Evolutionary conservation across 2,113 vertebrate genomes (phyloP).

Genomic region (Aramus guarauna): DNA sequence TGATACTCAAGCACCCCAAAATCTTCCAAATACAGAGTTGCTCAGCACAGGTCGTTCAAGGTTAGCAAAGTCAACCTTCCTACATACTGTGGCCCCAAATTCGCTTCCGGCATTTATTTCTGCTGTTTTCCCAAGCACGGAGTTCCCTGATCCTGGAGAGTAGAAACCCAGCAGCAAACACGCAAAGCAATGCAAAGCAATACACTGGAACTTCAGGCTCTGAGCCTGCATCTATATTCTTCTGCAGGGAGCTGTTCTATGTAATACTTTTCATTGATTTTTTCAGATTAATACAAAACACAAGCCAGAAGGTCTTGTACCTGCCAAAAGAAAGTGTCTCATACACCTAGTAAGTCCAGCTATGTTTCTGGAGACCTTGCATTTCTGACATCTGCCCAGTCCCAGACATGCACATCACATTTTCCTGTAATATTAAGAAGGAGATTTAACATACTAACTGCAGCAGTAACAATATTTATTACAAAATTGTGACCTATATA

Average conservation of each 20-base stretch:
- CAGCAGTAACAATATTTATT: background rate
- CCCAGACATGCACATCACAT: background rate
- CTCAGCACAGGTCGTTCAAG: background rate
- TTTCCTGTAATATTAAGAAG: background rate
- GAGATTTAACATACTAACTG: background rate
- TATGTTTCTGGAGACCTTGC: background rate
- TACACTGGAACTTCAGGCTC: background rate
- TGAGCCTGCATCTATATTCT: background rate
- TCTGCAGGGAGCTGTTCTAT: background rate
- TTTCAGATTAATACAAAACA: background rate
- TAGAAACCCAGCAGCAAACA: background rate
- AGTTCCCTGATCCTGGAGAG: background rate
- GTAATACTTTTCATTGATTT: background rate
- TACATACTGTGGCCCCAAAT: rapidly evolving
- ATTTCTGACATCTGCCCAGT: background rate
- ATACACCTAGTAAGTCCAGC: background rate
- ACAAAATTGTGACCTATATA: background rate
- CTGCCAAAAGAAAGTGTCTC: background rate
- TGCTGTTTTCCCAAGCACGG: background rate
- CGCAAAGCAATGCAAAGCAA: background rate
- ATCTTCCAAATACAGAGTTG: background rate
- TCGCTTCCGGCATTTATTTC: background rate
- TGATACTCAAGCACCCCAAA: background rate
- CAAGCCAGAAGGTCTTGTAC: background rate
- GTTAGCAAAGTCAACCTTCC: background rate